These are phyloP conservation scores for Tetramorium parvispinum DNA, from an alignment of 1,140 invertebrate species.

Conservation along the genomic window DNA sequence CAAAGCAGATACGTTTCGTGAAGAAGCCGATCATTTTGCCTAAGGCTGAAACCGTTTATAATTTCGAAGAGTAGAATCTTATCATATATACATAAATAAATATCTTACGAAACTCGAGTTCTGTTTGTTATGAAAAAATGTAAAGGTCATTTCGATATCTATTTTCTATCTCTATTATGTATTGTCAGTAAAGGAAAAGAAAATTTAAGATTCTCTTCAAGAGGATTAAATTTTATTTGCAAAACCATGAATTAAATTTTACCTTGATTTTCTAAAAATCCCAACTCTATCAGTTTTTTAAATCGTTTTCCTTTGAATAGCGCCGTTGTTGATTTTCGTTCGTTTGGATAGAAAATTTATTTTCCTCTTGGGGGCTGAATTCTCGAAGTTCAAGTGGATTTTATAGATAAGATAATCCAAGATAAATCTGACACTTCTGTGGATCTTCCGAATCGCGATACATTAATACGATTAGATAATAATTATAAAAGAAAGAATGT, in stretches of 20 bases:
- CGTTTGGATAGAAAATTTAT: neutral
- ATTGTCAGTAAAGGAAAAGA: neutral
- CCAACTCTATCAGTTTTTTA: neutral
- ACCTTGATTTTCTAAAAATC: neutral
- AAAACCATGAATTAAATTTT: neutral
- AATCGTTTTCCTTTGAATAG: neutral
- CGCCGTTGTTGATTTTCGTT: neutral
- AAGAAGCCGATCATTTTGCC: neutral
- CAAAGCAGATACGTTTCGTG: neutral
- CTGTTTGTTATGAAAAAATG: neutral
- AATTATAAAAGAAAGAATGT: too few relatives aligned
- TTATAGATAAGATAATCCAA: neutral
- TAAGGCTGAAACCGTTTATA: neutral
- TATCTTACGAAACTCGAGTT: neutral
- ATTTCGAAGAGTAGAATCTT: neutral
- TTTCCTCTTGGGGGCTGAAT: neutral
- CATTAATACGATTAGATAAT: too few relatives aligned
- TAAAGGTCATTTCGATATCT: neutral
- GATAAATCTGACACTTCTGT: neutral
- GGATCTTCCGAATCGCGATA: neutral
- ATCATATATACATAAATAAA: neutral
- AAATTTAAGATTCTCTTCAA: neutral
- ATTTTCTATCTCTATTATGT: neutral
- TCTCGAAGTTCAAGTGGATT: neutral
- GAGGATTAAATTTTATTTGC: neutral